Percentiles rank a stretch among this genome's conserved stretches.
phyloP scores from a whole-genome alignment of 2,888 invertebrate species.

The Sarcophaga rosellei region DNA sequence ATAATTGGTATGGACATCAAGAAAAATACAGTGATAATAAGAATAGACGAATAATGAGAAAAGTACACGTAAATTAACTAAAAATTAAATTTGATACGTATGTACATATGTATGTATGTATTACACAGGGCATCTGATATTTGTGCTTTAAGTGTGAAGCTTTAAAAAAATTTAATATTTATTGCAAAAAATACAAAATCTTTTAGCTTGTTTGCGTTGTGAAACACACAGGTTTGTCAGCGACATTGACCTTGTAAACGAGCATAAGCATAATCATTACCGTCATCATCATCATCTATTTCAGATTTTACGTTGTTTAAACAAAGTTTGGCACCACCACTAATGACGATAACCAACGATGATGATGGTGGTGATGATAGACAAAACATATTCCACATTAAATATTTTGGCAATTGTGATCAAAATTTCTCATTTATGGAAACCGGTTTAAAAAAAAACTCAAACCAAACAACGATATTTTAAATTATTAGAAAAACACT shows the following conservation, averaged over 20 bases:
- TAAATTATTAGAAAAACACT: neutral
- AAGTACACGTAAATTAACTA: slow-evolving; percentile 1
- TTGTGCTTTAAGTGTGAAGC: slow-evolving; percentile 18
- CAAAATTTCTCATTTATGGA: neutral
- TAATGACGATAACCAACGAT: neutral
- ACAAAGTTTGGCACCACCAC: neutral
- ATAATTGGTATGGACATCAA: neutral
- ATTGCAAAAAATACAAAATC: neutral
- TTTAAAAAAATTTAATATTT: neutral
- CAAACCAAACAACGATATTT: neutral
- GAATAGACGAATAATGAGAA: neutral
- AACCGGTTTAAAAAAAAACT: slow-evolving; percentile 4
- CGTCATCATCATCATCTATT: neutral
- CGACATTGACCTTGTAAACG: slow-evolving; percentile 46
- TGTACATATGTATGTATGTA: neutral
- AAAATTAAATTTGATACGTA: neutral
- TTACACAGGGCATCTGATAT: neutral
- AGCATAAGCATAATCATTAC: neutral
- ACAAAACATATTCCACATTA: neutral
- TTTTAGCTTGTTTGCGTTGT: neutral
- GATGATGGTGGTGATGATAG: neutral
- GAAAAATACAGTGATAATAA: neutral
- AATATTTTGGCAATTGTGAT: neutral
- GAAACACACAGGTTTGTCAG: slow-evolving; percentile 3
- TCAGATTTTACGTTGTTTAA: neutral